phyloP scores from a whole-genome alignment of 2,113 vertebrate genomes.

The Talpa occidentalis region DNA sequence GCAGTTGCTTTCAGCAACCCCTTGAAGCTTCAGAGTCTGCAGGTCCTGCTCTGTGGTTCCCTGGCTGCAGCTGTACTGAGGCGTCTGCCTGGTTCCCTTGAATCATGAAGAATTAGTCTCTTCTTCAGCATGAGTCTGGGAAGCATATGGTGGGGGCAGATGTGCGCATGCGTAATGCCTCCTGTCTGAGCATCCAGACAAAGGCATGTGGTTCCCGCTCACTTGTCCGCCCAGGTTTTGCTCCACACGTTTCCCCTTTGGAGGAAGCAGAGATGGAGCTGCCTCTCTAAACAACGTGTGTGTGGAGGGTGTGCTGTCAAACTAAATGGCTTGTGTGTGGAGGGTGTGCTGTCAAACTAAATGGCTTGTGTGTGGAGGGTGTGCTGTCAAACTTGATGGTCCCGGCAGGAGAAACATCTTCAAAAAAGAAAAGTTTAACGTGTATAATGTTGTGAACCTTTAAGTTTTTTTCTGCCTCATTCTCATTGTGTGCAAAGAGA shows the following conservation, averaged over 20 bases:
- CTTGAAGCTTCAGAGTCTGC: neutral
- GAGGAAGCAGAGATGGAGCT: neutral
- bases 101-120: slow-evolving; percentile 45
- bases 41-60: neutral
- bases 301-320: too few species aligned
- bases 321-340: neutral
- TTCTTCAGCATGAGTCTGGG: slow-evolving; percentile 55
- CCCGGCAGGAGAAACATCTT: neutral
- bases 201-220: neutral
- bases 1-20: neutral
- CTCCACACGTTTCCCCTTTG: neutral
- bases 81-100: neutral
- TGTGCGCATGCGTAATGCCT: slow-evolving; percentile 50
- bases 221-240: neutral
- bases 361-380: neutral
- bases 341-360: neutral
- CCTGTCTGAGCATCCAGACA: slow-evolving; percentile 23
- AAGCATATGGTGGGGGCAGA: slow-evolving; percentile 62
- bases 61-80: neutral
- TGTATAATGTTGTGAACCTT: neutral
- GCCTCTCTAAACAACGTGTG: too few species aligned
- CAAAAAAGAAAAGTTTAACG: neutral
- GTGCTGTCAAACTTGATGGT: too few species aligned
- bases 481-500: neutral
- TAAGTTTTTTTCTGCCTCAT: neutral